These are phyloP conservation scores for Lepidotrigona ventralis DNA, from an alignment of 1,140 invertebrate species.

Conservation along the genomic window DNA sequence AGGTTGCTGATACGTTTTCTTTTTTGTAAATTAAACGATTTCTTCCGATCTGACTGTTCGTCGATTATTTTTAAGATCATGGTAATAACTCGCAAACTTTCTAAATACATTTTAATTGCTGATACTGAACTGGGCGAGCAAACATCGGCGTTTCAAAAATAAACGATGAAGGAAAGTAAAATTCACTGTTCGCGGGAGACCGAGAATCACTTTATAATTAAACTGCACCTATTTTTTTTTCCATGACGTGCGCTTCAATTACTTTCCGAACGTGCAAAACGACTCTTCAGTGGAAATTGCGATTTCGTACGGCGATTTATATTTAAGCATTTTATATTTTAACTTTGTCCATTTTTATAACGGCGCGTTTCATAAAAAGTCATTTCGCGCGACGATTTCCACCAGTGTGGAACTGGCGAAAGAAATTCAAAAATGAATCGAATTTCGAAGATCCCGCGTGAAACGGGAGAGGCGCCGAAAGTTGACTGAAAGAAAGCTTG, in stretches of 20 bases:
- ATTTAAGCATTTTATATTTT: neutral
- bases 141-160: neutral
- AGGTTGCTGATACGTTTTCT: too few species aligned
- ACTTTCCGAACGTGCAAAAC: neutral
- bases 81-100: too few species aligned
- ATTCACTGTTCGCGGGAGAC: neutral
- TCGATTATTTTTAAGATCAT: too few species aligned
- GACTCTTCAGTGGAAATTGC: neutral
- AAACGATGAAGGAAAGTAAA: neutral
- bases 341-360: neutral
- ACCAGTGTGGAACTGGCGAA: neutral
- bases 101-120: neutral
- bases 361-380: neutral
- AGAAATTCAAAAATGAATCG: neutral
- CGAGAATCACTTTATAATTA: too few species aligned
- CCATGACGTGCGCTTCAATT: too few species aligned
- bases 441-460: neutral
- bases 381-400: neutral
- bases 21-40: too few species aligned
- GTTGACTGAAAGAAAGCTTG: neutral
- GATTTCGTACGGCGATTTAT: neutral
- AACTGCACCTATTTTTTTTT: neutral
- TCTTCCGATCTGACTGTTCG: too few species aligned
- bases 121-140: neutral
- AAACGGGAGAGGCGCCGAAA: neutral